A percentile compares a stretch with the other conserved stretches of the same genome.
Evolutionary conservation across 2,113 vertebrate genomes (phyloP).

Genomic region (Pheucticus melanocephalus): DNA sequence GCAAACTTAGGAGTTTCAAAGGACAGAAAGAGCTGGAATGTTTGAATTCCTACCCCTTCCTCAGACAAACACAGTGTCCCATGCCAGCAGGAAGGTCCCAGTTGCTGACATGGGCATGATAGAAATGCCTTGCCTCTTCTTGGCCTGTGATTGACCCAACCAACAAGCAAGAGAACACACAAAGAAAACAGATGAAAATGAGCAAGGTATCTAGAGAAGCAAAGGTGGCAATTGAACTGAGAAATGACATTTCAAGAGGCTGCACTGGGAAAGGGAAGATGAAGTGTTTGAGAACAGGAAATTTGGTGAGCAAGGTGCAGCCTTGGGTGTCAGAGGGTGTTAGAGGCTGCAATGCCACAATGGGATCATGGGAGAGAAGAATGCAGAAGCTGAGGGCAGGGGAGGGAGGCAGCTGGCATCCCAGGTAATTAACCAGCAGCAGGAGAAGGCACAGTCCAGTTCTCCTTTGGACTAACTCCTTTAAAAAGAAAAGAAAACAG

Average conservation of each 20-base stretch:
- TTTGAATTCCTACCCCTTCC: not conserved
- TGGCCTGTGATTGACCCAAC: not conserved
- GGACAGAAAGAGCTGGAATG: not conserved
- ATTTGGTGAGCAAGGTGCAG: not conserved
- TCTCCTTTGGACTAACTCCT: not conserved
- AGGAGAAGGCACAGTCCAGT: not conserved
- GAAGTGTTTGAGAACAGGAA: not conserved
- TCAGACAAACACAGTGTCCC: not conserved
- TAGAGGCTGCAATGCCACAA: not conserved
- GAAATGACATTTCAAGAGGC: not conserved
- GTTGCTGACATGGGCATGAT: not conserved
- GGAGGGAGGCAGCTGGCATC: not conserved
- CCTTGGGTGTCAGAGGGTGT: not conserved
- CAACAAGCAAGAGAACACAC: not conserved
- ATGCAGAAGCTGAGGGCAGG: fast-evolving
- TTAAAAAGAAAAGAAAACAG: not conserved
- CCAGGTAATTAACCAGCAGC: not conserved
- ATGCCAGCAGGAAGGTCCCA: not conserved
- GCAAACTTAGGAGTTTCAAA: not conserved
- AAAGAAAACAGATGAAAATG: not conserved
- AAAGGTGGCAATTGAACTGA: not conserved
- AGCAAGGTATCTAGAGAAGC: not conserved
- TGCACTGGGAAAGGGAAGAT: not conserved
- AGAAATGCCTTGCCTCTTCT: not conserved
- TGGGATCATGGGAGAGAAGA: not conserved